Base-by-base conservation (phyloP, 2,888 invertebrate genomes). In the Aromia moschata region DNA sequence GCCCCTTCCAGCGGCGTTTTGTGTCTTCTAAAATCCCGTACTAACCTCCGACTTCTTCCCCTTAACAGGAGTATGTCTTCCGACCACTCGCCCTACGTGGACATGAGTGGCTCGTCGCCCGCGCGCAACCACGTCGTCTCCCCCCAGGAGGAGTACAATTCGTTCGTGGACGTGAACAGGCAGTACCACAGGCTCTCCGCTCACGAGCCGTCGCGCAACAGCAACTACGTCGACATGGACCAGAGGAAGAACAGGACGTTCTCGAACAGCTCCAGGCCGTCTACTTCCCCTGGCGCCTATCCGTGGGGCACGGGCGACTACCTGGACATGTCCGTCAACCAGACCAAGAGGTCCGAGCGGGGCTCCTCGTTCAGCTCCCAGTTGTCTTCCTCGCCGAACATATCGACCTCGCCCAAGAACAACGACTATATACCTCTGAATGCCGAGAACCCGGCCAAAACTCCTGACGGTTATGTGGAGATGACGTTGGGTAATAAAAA, bases 381-480 rank as follows among this genome's bases (percentile, higher is more conserved):
- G 30, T 51, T 67, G 31, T 69, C 69, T 0, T 58, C 68, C 9
- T 70, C 70, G 0, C 66, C 69, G 1, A 57, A 60, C 16, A 41
- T 60, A 0, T 54, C 65, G 2, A 41, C 58, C 9, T 62, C 69
- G 5, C 61, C 66, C 1, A 57, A 55, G 16, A 56, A 77, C 30
- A 77, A 78, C 16, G 25, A 25, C 7, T 5, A 3, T 7, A 7
- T 53, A 20, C 56, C 59, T 20, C 47, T 38, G 1, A n/a, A n/a
- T n/a, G 17, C 47, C 1, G 53, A 56, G 17, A 62, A 56, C 10
- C 53, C 62, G 14, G 75, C 52, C 16, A 76, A 81, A 68, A 82
- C 82, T 75, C 46, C 80, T 77, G 87, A 87, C 40, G 88, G 87
- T 20, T 89, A 89, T 74, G 86, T 89, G 31, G 88, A 88, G 72